Evolutionary conservation across 2,888 invertebrate genomes (phyloP).

Genomic region (Allophyes oxyacanthae): DNA sequence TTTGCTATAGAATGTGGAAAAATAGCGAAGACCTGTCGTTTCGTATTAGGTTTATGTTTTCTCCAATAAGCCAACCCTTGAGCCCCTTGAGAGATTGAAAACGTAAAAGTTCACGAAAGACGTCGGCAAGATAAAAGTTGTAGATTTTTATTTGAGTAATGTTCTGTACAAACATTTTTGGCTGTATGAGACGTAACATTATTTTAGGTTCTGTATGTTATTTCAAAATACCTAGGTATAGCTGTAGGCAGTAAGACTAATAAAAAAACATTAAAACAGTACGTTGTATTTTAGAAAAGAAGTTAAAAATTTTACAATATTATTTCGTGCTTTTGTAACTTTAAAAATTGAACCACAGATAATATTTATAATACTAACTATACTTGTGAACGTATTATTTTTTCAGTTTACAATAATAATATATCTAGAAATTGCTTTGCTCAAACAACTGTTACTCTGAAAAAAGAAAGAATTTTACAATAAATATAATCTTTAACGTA

Average conservation of each 20-base stretch:
- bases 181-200: not conserved
- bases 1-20: not conserved
- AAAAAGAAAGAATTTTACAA: too few species aligned
- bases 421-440: too few species aligned
- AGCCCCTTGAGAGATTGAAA: conserved; percentile 33
- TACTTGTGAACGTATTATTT: too few species aligned
- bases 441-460: too few species aligned
- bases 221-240: not conserved
- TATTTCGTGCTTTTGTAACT: too few species aligned
- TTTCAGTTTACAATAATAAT: too few species aligned
- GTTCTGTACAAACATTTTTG: conserved; percentile 5
- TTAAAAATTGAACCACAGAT: too few species aligned
- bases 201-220: not conserved
- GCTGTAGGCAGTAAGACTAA: not conserved
- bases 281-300: not conserved
- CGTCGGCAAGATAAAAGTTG: conserved; percentile 3
- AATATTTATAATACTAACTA: too few species aligned
- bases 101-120: conserved; percentile 24
- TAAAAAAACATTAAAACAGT: not conserved
- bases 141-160: conserved; percentile 15
- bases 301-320: too few species aligned
- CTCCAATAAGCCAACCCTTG: conserved; percentile 22
- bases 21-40: conserved; percentile 3
- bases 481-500: too few species aligned
- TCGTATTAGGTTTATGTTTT: conserved; percentile 30